Base-by-base conservation (phyloP, 1,140 invertebrate genomes). In the Mamestra configurata region DNA sequence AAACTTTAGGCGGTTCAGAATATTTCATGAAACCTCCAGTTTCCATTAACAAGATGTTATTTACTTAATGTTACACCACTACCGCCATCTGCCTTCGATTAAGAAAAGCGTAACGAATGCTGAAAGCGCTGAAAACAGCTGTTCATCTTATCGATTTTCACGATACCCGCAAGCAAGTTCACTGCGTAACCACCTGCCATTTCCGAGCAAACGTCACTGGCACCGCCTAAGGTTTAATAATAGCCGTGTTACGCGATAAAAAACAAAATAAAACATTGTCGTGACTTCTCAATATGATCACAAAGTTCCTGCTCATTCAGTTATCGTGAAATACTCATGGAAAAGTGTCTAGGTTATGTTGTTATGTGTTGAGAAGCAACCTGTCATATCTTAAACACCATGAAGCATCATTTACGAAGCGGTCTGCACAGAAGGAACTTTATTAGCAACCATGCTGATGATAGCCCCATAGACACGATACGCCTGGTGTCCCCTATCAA, bases 401-500 rank as follows among this genome's bases (percentile, higher is more conserved):
- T 94, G 92, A 87, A 89, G 24, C 84, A 87, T 53, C 79, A 84
- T 5, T 73, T 89, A 46, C 79, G 85, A 40, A 84, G 82, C 78
- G 88, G 89, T 8, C 72, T 93, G 51, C 90, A 91, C 73, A 80
- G 90, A 59, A 87, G 93, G 76, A 82, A 85, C 79, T 94, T 94
- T 70, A 92, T 94, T 70, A 92, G 90, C 68, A 91, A 85, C 55
- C 86, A 89, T 70, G 73, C 84, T 15, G 88, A 93, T 53, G 91
- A 93, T 31, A 88, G 90, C 11, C 89, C 90, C 0, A 89, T 92
- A 84, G 92, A 93, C 37, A 92, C 90, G 0, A 91, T 94, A 53
- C 84, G 92, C 43, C 82, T 94, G 22, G 91, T 93, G 13, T 90
- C 93, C 15, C 93, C 93, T 55, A 90, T 93, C 24, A 92, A 92